A percentile compares a stretch with the other conserved stretches of the same genome.
phyloP scores from a whole-genome alignment of 2,888 invertebrate species.

The Parasteatoda lunata region DNA sequence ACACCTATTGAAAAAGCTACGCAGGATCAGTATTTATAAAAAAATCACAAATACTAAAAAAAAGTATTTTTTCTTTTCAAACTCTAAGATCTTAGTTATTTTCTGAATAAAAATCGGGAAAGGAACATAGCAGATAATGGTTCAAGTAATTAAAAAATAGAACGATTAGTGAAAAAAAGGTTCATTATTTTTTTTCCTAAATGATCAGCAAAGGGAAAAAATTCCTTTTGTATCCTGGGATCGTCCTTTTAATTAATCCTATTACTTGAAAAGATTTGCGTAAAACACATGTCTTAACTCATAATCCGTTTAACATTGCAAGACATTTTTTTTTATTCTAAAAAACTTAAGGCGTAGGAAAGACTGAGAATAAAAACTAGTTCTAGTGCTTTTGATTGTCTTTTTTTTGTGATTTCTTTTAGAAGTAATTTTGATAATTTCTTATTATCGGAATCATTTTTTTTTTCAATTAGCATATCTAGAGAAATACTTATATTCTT shows the following conservation, averaged over 20 bases:
- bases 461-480: no score
- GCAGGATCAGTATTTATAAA: background rate
- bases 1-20: background rate
- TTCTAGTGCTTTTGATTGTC: no score
- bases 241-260: conserved; percentile 46
- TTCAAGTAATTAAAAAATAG: conserved; percentile 28
- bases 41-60: background rate
- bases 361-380: no score
- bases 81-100: background rate
- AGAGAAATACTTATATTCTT: no score
- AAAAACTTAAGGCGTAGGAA: no score
- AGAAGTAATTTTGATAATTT: no score
- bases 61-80: background rate
- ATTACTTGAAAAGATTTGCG: conserved; percentile 31
- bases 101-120: background rate
- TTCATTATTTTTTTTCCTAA: conserved; percentile 52
- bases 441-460: no score
- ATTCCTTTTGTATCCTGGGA: background rate
- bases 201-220: conserved; percentile 22
- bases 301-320: conserved; percentile 54
- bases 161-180: background rate
- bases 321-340: background rate
- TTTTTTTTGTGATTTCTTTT: no score
- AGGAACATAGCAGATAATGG: background rate
- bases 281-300: conserved; percentile 49